These are phyloP conservation scores for Cerastoderma edule DNA, from an alignment of 2,888 invertebrate genomes.

Conservation along the genomic window DNA sequence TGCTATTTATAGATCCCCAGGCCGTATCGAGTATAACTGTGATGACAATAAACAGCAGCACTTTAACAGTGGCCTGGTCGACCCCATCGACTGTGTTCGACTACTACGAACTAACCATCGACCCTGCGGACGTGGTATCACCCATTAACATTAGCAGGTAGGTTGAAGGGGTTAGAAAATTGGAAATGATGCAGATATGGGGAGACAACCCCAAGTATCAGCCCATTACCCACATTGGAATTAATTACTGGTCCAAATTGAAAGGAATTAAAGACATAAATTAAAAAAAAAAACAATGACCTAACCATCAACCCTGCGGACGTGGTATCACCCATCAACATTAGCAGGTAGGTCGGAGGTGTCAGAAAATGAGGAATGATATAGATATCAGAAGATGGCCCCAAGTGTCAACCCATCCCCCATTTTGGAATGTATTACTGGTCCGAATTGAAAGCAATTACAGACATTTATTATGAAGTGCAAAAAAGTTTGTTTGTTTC, in stretches of 20 bases:
- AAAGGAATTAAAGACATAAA: neutral
- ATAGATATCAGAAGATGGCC: too few relatives aligned
- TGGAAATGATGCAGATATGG: too few relatives aligned
- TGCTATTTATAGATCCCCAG: constrained; percentile 61
- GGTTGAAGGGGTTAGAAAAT: too few relatives aligned
- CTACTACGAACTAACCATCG: constrained; percentile 55
- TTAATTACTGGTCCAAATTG: neutral
- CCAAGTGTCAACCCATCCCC: too few relatives aligned
- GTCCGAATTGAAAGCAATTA: constrained; percentile 3
- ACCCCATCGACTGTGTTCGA: constrained; percentile 58
- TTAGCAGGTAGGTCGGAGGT: constrained; percentile 45
- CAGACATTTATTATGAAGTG: neutral
- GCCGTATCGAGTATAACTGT: constrained; percentile 62
- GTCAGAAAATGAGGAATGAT: too few relatives aligned
- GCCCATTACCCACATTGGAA: too few relatives aligned
- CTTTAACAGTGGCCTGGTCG: constrained; percentile 59
- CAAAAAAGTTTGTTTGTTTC: too few relatives aligned
- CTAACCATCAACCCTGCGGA: constrained; percentile 56
- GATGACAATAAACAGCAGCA: constrained; percentile 44
- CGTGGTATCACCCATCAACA: constrained; percentile 43
- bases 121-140: constrained; percentile 52
- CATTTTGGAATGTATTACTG: too few relatives aligned
- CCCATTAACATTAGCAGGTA: constrained; percentile 51
- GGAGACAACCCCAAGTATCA: too few relatives aligned
- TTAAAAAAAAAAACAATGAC: constrained; percentile 32